These are phyloP conservation scores for Dendrolimus houi DNA, from an alignment of 2,888 invertebrate genomes.

Conservation along the genomic window DNA sequence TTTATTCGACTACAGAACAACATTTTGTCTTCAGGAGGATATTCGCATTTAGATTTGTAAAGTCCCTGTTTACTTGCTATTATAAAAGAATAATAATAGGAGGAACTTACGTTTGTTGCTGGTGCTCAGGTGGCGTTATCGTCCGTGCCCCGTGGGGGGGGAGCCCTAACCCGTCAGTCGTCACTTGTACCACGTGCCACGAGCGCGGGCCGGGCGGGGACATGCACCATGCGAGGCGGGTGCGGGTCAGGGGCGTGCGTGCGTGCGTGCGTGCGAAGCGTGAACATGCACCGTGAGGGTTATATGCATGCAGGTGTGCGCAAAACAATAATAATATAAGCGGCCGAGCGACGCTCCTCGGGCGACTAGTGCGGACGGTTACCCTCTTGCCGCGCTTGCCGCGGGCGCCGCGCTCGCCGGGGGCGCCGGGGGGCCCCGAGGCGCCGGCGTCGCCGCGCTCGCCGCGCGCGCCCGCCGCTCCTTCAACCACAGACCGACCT, in stretches of 20 bases:
- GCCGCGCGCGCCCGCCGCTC: conserved; percentile 81
- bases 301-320: too few relatives aligned
- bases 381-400: conserved; percentile 97
- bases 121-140: not conserved
- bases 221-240: conserved; percentile 8
- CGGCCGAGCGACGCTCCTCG: conserved; percentile 3
- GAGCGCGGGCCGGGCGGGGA: conserved; percentile 11
- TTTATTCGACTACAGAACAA: too few relatives aligned
- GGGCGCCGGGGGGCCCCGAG: conserved; percentile 83
- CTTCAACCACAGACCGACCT: conserved; percentile 51
- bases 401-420: conserved; percentile 92
- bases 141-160: not conserved
- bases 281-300: too few relatives aligned
- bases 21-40: too few relatives aligned
- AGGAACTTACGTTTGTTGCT: not conserved
- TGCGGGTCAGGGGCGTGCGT: not conserved
- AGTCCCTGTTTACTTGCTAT: too few relatives aligned
- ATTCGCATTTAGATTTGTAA: too few relatives aligned
- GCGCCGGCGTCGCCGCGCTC: conserved; percentile 89
- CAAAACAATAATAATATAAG: not conserved
- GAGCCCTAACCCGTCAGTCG: conserved; percentile 19
- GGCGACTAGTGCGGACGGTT: conserved; percentile 40
- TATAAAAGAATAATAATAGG: not conserved
- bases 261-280: too few relatives aligned
- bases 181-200: conserved; percentile 48